A percentile compares a stretch with the other conserved stretches of the same genome.
These are phyloP conservation scores for Nothoprocta perdicaria DNA, from an alignment of 2,113 vertebrate genomes.

Conservation along the genomic window DNA sequence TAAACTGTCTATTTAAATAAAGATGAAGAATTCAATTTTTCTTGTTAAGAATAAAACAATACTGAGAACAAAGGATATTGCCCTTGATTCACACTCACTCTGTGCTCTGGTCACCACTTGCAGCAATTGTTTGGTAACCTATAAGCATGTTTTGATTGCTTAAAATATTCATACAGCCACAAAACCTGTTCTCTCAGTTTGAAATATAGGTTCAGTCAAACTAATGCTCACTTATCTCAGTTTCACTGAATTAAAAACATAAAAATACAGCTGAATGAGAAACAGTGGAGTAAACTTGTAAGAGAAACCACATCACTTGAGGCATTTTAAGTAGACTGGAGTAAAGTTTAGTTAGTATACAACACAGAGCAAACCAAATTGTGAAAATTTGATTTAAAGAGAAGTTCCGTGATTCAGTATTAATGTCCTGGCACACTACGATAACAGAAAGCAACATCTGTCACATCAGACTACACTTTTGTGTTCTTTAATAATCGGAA, in stretches of 20 bases:
- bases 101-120: not conserved
- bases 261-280: not conserved
- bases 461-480: constrained; percentile 19
- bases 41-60: not conserved
- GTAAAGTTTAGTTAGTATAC: not conserved
- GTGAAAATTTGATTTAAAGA: not conserved
- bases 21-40: not conserved
- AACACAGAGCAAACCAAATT: not conserved
- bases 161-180: not conserved
- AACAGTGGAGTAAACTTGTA: not conserved
- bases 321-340: not conserved
- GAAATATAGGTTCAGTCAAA: not conserved
- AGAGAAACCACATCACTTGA: not conserved
- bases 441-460: constrained; percentile 19
- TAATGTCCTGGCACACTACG: not conserved
- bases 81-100: not conserved
- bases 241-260: not conserved
- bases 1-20: not conserved
- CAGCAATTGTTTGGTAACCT: not conserved
- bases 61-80: not conserved
- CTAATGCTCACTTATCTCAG: not conserved
- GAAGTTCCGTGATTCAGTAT: not conserved
- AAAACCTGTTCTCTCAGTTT: not conserved
- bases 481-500: not conserved
- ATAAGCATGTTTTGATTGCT: not conserved